Conservation (phyloP, 2,888 invertebrate genomes). For the Mimas tiliae region DNA sequence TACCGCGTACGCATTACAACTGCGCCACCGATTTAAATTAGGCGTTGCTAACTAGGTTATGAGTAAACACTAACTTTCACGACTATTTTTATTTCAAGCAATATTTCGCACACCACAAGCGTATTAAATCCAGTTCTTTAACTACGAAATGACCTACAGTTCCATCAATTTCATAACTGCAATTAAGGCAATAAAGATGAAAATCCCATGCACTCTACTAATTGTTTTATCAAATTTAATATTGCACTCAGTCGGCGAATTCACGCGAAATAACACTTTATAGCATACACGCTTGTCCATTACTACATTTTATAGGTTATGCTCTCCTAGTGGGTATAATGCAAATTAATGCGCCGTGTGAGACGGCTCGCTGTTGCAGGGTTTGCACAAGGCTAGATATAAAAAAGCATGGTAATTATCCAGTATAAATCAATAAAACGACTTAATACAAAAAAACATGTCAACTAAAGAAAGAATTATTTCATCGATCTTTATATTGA, state of each 20-base stretch:
- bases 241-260: conserved; percentile 51
- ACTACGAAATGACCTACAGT: conserved; percentile 31
- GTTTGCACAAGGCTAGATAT: conserved; percentile 46
- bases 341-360: conserved; percentile 76
- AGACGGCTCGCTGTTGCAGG: conserved; percentile 59
- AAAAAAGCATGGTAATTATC: not conserved
- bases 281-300: conserved; percentile 71
- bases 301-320: conserved; percentile 78
- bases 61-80: not conserved
- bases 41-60: not conserved
- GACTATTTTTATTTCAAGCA: conserved; percentile 5
- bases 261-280: conserved; percentile 69
- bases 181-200: conserved; percentile 45
- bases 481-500: no score
- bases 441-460: no score
- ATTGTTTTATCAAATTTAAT: conserved; percentile 67
- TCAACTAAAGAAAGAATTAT: no score
- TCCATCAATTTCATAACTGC: conserved; percentile 26
- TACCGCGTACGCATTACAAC: no score
- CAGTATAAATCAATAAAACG: no score
- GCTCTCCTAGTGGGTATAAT: conserved; percentile 70
- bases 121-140: conserved; percentile 15
- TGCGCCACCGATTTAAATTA: no score
- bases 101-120: conserved; percentile 3
- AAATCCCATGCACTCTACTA: conserved; percentile 54